Evolutionary conservation across 2,797 vertebrate species (phyloP).

Genomic region (Ctenopoma kingsleyae): DNA sequence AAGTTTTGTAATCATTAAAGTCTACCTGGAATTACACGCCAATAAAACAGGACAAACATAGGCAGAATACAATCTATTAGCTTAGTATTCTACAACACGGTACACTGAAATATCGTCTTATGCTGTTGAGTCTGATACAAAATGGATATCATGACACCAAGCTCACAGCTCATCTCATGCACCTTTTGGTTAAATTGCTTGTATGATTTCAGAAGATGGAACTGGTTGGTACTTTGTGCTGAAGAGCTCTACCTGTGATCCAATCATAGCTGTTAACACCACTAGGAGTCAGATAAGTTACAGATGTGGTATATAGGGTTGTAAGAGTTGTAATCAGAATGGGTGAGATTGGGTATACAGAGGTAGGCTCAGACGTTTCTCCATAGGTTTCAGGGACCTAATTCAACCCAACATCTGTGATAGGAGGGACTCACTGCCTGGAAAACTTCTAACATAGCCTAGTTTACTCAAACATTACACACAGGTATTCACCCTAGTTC

Average conservation of each 20-base stretch:
- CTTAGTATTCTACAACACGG: constrained; percentile 5
- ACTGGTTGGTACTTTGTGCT: constrained; percentile 18
- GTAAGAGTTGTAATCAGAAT: constrained; percentile 22
- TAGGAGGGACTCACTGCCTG: constrained; percentile 24
- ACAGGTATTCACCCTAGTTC: constrained; percentile 28
- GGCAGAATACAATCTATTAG: background rate
- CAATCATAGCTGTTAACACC: constrained; percentile 28
- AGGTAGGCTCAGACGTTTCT: constrained; percentile 12
- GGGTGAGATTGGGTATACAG: constrained; percentile 1
- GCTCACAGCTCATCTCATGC: constrained; percentile 36
- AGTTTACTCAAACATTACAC: constrained; percentile 29
- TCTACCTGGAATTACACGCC: background rate
- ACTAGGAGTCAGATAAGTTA: constrained; percentile 18
- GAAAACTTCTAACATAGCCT: constrained; percentile 26
- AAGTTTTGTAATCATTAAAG: background rate
- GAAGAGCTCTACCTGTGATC: constrained; percentile 21
- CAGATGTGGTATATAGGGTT: constrained; percentile 5
- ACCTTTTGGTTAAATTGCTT: constrained; percentile 40
- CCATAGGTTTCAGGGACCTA: constrained; percentile 34
- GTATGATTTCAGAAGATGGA: constrained; percentile 51
- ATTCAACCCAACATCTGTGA: constrained; percentile 53
- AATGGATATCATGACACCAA: constrained; percentile 25
- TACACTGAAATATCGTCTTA: constrained; percentile 21
- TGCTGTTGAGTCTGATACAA: constrained; percentile 31
- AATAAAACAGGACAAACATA: background rate